Evolutionary conservation across 2,797 vertebrate genomes (phyloP), one percentile per base, ranked within the genome.

Genomic region (Rhinichthys osculus): DNA sequence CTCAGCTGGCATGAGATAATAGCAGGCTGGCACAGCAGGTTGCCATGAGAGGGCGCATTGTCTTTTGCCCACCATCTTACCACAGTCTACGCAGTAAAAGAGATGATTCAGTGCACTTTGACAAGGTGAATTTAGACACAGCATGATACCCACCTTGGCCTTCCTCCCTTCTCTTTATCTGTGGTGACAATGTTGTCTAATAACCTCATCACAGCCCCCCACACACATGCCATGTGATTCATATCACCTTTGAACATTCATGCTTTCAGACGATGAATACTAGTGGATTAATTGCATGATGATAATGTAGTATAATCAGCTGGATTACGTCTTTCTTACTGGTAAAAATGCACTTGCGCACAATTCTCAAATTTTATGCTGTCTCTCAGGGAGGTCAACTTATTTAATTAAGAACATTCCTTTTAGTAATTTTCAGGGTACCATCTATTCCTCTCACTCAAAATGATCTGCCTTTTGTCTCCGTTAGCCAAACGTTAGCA

Each of bases 1-100:
- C 86, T 90, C 84, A 86, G 87, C 86, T 90, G 83, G 70, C 76
- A 76, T 50, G 33, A 88, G 80, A 88, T 86, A 88, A 88, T 87
- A 81, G 71, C 67, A 80, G 81, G 33, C 38, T 85, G 66, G 80
- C 78, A 30, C 59, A 78, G 86, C 81, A 82, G 67, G 82, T 89
- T 86, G 59, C 81, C 47, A 17, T 40, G 44, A 62, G 54, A 71
- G 73, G 77, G 66, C 74, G 52, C 87, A 85, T 54, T 85, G 81
- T 82, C 87, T 87, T 87, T 86, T 78, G n/a, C 81, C 35, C 21
- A 77, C 72, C 47, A 57, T 64, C 73, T 81, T 50, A 88, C 47
- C 72, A 70, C 42, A 13, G 38, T 79, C 42, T 17, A 57, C 2
- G 40, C 30, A 54, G 38, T 82, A 79, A 62, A 71, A 33, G 57